These are phyloP conservation scores for Helicoverpa armigera DNA, from an alignment of 1,140 invertebrate species.

Conservation along the genomic window DNA sequence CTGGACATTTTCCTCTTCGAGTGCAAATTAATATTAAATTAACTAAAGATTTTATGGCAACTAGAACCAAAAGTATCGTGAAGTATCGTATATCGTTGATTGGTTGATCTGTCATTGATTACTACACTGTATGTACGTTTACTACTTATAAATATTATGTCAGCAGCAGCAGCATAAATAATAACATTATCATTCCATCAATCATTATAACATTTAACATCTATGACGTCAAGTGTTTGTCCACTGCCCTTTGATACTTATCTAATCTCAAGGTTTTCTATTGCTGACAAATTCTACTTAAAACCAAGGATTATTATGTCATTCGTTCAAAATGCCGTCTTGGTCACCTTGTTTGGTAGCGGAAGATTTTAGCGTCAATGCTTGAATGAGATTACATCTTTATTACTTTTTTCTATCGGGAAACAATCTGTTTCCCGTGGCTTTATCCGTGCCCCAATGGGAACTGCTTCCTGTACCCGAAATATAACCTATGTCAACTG, in stretches of 20 bases:
- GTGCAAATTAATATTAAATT: no score
- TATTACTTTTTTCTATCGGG: neutral
- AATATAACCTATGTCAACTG: no score
- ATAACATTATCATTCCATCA: neutral
- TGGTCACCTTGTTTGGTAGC: neutral
- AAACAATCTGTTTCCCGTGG: no score
- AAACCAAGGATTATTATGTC: constrained; percentile 32
- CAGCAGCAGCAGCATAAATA: neutral
- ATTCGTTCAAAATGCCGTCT: neutral
- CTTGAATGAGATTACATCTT: neutral
- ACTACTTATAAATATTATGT: no score
- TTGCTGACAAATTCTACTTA: neutral
- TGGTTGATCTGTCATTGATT: no score
- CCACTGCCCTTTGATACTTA: constrained; percentile 51
- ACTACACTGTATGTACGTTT: no score
- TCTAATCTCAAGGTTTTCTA: constrained; percentile 53
- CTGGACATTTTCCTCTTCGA: no score
- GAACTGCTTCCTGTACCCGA: no score
- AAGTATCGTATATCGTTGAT: no score
- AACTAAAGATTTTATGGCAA: no score
- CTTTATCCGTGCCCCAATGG: no score
- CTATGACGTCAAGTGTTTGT: constrained; percentile 50
- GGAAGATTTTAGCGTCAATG: neutral
- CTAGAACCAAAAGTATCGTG: no score
- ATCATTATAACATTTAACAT: constrained; percentile 8